These are phyloP conservation scores for Syngnathus scovelli DNA, from an alignment of 2,113 vertebrate species.

Conservation along the genomic window DNA sequence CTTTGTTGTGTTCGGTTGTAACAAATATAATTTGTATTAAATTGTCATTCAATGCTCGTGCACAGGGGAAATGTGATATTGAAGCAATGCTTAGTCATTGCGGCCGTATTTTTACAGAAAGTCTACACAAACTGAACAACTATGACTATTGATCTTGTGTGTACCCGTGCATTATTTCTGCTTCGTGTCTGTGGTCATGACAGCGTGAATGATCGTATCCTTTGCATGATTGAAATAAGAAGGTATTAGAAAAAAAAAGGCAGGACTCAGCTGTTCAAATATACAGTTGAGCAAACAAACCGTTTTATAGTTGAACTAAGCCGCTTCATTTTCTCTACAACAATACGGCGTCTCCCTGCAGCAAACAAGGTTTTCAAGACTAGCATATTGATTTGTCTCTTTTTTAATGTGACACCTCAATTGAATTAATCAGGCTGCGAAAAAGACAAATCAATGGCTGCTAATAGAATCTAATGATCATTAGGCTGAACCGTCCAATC, in stretches of 20 bases:
- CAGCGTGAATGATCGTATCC: constrained; percentile 30
- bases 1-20: background rate
- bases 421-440: constrained; percentile 27
- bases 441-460: constrained; percentile 32
- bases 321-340: background rate
- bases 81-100: constrained; percentile 36
- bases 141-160: constrained; percentile 46
- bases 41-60: background rate
- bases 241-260: background rate
- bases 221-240: constrained; percentile 14
- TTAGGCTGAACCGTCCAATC: constrained; percentile 12
- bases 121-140: constrained; percentile 44
- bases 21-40: background rate
- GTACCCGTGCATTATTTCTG: constrained; percentile 36
- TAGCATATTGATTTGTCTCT: constrained; percentile 10
- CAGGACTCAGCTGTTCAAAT: constrained; percentile 20
- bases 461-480: constrained; percentile 30
- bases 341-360: background rate
- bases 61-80: constrained; percentile 5
- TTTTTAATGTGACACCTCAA: constrained; percentile 11
- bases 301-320: background rate
- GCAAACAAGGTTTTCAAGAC: background rate
- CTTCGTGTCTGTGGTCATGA: constrained; percentile 39
- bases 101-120: constrained; percentile 35
- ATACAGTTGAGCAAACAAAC: constrained; percentile 9